Percentiles rank a stretch among this genome's conserved stretches.
These are phyloP conservation scores for Gymnocephalus cernua DNA, from an alignment of 2,113 vertebrate genomes.

Conservation along the genomic window DNA sequence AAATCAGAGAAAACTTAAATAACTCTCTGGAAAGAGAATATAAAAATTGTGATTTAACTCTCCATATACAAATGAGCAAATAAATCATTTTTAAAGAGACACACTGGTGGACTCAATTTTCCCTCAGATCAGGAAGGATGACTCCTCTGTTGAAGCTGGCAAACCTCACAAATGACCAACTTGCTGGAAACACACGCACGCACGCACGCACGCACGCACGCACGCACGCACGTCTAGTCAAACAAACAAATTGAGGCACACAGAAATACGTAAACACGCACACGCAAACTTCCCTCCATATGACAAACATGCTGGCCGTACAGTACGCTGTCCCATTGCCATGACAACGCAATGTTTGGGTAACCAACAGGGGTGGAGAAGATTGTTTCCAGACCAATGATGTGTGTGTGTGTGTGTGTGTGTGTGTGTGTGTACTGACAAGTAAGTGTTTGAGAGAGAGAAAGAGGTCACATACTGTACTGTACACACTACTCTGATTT, in stretches of 20 bases:
- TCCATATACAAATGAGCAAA: conserved; percentile 3
- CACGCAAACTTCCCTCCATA: not conserved
- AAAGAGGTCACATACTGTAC: conserved; percentile 17
- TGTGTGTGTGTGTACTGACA: conserved; percentile 5
- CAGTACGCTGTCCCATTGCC: conserved; percentile 40
- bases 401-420: conserved; percentile 21
- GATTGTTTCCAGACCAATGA: conserved; percentile 76
- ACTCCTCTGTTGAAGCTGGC: conserved; percentile 57
- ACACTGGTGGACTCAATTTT: not conserved
- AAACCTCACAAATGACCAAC: conserved; percentile 43
- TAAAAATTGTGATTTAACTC: not conserved
- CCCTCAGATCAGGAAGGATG: conserved; percentile 20
- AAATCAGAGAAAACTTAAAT: not conserved
- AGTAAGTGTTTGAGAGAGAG: conserved; percentile 23
- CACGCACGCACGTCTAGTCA: not conserved
- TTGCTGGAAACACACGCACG: conserved; percentile 28
- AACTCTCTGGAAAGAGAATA: not conserved
- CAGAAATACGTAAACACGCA: too few species aligned
- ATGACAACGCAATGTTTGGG: conserved; percentile 72
- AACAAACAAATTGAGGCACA: not conserved
- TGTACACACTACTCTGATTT: conserved; percentile 14
- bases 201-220: not conserved
- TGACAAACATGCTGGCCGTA: conserved; percentile 55
- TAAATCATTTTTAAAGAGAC: conserved; percentile 21
- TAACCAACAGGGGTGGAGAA: conserved; percentile 69